Base-by-base conservation (phyloP, 2,113 vertebrate genomes). In the Pollachius pollachius region DNA sequence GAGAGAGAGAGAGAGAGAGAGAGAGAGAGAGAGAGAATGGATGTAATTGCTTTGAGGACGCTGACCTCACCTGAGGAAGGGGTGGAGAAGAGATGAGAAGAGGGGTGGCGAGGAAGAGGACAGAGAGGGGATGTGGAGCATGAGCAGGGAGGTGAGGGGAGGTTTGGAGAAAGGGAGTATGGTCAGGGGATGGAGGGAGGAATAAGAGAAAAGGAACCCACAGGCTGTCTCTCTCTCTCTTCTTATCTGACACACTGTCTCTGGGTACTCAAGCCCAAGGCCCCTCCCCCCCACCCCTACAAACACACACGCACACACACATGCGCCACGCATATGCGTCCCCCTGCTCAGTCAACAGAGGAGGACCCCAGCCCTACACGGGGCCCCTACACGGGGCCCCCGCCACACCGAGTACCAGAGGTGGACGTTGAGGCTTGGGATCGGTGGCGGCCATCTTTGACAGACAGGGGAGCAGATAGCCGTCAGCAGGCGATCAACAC, bases 221-320 rank as follows among this genome's bases (percentile, higher is more conserved):
- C 30, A 30, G 30, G 3, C 30, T 30, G 1, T 30, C 30, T 30
- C 30, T 30, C 30, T 30, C 30, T 16, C 52, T 54, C 52, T 3
- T 54, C 71, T 85, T 86, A 85, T 84, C 83, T 81, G 67, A 56
- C 52, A 57, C 3, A 57, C 70, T 62, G 76, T 78, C 72, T 79
- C 54, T 0, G 58, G 76, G 82, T 61, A 6, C 67, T 7, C 13
- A 21, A 63, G 68, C 71, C 77, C 70, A 7, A 5, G 62, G 66
- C 80, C 83, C 77, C 75, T 8, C 37, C 13, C 74, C 5, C 57
- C 16, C 69, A 69, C 67, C 59, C 69, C 66, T 48, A 19, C 62
- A 60, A 63, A 67, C 61, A n/a, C 3, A 4, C 13, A 5, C 58
- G 63, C 67, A 68, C 48, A 21, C 13, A 12, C 68, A 52, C 19